Base-by-base conservation (phyloP, 1,140 invertebrate species). In the Papilio polytes region DNA sequence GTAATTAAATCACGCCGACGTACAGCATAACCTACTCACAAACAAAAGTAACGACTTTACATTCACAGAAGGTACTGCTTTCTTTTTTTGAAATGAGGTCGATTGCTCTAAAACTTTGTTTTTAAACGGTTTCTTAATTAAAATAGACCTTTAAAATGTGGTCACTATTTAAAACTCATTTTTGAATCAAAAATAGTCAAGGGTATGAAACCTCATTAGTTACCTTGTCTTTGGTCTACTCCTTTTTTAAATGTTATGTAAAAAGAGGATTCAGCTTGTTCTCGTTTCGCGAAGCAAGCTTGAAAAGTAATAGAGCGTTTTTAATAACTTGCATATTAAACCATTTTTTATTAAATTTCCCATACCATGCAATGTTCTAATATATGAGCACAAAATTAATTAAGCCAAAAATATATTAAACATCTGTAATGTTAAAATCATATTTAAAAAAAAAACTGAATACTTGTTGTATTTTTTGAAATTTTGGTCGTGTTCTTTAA, bases 261-360 rank as follows among this genome's bases (percentile, higher is more conserved):
- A 70, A 70, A 70, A 41, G 12, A 15, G 31, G 7, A 3, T 66
- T 31, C 3, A 26, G 26, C 26, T 70, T 15, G 12, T 36, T 26
- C 22, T 26, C 59, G 22, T 20, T 10, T 66, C 56, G 18, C 53
- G 3, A 63, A 63, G 56, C 10, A 26, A 66, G 59, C 59, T 26
- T 10, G 59, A 22, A 15, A 36, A 18, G 13, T 70, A 70, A 31
- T 31, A 31, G 12, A 36, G 4, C 26, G 63, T 70, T 70, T 70
- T 70, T 70, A 70, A 70, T 70, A 70, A 70, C 63, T 70, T 36
- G 63, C 63, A 70, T 31, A 70, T 70, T 18, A 70, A 70, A 13
- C 59, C 59, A 31, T 66, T 70, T 13, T 70, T 70, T 3, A 36
- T 70, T 70, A 36, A 70, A 15, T 2, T 36, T 36, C 22, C 36